Evolutionary conservation across 1,140 invertebrate species (phyloP), one percentile per base, ranked within the genome.

Genomic region (Lordiphosa clarofinis): DNA sequence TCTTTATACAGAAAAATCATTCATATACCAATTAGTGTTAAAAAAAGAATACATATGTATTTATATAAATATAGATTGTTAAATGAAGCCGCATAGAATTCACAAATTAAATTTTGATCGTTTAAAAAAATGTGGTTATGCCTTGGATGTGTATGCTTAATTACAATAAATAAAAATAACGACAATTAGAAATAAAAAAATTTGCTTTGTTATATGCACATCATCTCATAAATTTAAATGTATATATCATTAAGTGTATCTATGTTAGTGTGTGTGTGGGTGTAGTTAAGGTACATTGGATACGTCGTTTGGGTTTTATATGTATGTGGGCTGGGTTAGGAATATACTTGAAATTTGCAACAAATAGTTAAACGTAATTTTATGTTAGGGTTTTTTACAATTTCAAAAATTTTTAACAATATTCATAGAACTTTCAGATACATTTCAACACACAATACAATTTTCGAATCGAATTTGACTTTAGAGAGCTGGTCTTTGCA

Each of bases 111-210:
- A 46, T 46, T 46, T 46, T 13, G 11, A 33, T 13, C 12, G 13
- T 24, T 12, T 8, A 43, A 39, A 53, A 46, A 37, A 43, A 52
- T 57, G 19, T 38, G 56, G 60, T 44, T 35, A 69, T 57, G 28
- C 49, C 40, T 75, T 76, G 63, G 54, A 72, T 53, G 37, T 54
- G 21, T 61, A 67, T 81, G 67, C 62, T 72, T 75, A 86, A 75
- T 60, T 86, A 79, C 58, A 79, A 86, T 86, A 72, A 86, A 86
- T 86, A 79, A 66, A 55, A 72, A 64, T 65, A 84, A 78, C 63
- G 62, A 69, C 61, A 79, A 67, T 74, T 72, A 79, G 60, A 79
- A 67, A 71, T 86, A 24, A 24, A 43, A 73, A 71, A 68, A 58
- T 38, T 28, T 60, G 73, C 19, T 52, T 37, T 52, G 47, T 73